Percentiles rank a stretch among this genome's conserved stretches.
These are phyloP conservation scores for Drosophila phalerata DNA, from an alignment of 2,888 invertebrate genomes.

Conservation along the genomic window DNA sequence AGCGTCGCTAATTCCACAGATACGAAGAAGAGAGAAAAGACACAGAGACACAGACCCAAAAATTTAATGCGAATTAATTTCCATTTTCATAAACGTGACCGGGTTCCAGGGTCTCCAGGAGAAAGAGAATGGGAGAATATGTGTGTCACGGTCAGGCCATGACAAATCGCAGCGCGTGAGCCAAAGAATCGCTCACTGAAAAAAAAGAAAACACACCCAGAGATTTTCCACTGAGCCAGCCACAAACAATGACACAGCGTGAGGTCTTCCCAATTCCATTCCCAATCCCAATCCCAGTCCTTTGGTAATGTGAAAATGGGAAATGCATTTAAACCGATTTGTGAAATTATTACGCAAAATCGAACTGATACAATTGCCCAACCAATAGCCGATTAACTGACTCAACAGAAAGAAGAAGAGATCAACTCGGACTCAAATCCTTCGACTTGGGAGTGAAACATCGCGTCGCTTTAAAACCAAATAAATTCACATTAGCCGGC, in stretches of 20 bases:
- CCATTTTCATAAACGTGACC: slow-evolving; percentile 64
- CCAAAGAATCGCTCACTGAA: slow-evolving; percentile 48
- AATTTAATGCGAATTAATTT: slow-evolving; percentile 76
- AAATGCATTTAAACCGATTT: slow-evolving; percentile 66
- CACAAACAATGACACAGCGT: slow-evolving; percentile 62
- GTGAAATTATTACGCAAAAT: slow-evolving; percentile 76
- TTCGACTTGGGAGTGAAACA: slow-evolving; percentile 14
- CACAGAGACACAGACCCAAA: slow-evolving; percentile 40
- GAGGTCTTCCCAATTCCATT: slow-evolving; percentile 38
- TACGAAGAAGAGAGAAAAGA: slow-evolving; percentile 11
- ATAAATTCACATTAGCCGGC: slow-evolving; percentile 64
- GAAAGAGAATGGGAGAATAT: slow-evolving; percentile 24
- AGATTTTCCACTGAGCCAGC: slow-evolving; percentile 41
- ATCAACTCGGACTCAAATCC: slow-evolving; percentile 32
- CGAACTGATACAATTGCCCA: slow-evolving; percentile 51
- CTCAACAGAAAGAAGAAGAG: background rate
- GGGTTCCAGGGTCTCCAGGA: slow-evolving; percentile 32
- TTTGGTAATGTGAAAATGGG: slow-evolving; percentile 18
- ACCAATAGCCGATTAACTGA: slow-evolving; percentile 4
- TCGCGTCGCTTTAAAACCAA: slow-evolving; percentile 37
- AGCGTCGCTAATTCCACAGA: slow-evolving; percentile 68
- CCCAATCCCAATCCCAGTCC: background rate
- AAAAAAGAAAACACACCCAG: background rate
- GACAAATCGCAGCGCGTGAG: slow-evolving; percentile 75
- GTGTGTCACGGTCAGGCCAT: slow-evolving; percentile 75